These are phyloP conservation scores for Cyrtonyx montezumae DNA, from an alignment of 2,113 vertebrate species.

Conservation along the genomic window DNA sequence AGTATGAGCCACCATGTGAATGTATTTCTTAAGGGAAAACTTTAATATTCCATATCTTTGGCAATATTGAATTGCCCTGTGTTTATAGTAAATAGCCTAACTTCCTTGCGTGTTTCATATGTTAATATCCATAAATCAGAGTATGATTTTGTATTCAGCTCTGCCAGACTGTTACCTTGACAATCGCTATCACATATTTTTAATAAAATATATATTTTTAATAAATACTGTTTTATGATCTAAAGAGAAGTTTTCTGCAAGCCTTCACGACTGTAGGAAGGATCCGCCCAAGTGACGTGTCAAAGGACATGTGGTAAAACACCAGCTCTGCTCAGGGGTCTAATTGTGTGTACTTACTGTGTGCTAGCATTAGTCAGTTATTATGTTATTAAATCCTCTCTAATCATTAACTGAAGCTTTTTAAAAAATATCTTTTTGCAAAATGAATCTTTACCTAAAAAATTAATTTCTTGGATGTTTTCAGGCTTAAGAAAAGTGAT, in stretches of 20 bases:
- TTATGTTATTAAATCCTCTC: constrained; percentile 64
- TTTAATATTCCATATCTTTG: not conserved
- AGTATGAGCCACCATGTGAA: not conserved
- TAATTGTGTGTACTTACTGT: constrained; percentile 26
- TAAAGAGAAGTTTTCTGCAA: not conserved
- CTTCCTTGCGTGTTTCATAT: not conserved
- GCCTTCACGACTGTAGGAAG: not conserved
- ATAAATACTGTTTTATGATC: not conserved
- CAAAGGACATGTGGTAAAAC: constrained; percentile 9
- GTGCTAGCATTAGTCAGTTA: constrained; percentile 55
- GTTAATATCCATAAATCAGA: not conserved
- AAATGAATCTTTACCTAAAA: constrained; percentile 67
- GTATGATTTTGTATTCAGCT: not conserved
- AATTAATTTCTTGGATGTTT: constrained; percentile 73
- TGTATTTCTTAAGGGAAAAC: not conserved
- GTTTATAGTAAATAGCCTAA: not conserved
- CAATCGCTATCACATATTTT: not conserved
- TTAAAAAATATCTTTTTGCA: constrained; percentile 55
- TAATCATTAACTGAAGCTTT: constrained; percentile 70
- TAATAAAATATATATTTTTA: no score
- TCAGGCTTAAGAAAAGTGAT: constrained; percentile 63
- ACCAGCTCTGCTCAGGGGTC: constrained; percentile 28
- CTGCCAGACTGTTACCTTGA: not conserved
- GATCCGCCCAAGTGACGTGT: not conserved
- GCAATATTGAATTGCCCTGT: not conserved